Base-by-base conservation (phyloP, 2,797 vertebrate species). In the Pelobates cultripes region DNA sequence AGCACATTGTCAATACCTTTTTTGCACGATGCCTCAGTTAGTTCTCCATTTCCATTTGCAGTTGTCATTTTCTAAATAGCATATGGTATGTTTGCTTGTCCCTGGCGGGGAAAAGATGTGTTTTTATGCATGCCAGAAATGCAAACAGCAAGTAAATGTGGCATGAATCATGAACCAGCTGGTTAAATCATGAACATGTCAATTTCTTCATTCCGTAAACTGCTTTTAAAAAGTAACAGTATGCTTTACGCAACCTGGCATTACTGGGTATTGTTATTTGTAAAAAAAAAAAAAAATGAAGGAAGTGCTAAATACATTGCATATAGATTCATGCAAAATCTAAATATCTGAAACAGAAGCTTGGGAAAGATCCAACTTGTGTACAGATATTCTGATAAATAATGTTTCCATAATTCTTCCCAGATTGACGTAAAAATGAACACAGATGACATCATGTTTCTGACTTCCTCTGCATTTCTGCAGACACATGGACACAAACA, bases 51-150 rank as follows among this genome's bases (percentile, higher is more conserved):
- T 68, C 53, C 75, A 82, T 82, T 82, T 82, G 75, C 80, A 82
- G 80, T 82, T 82, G 80, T 82, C 80, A 82, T 82, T 82, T 76
- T 78, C 80, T 82, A 72, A 47, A 78, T 82, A 82, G 80, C 80
- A 82, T 82, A 82, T 82, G 80, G 75, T 82, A 71, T 69, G 53
- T 78, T 73, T 57, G 70, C 70, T 78, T 55, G 75, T 77, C 75
- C 75, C 80, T 78, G 80, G 69, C 75, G 69, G 51, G 68, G 40
- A 7, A 12, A 57, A 44, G n/a, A 68, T 64, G 61, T 55, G n/a
- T 17, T 43, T 70, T 63, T 60, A 28, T 40, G n/a, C 51, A 41
- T 57, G 75, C 80, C 70, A 78, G 70, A 73, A 77, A 75, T 44
- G 63, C 71, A 82, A 72, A 68, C 45, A 66, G 80, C 47, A 41